phyloP scores from a whole-genome alignment of 2,113 vertebrate genomes.

The Clupea harengus region DNA sequence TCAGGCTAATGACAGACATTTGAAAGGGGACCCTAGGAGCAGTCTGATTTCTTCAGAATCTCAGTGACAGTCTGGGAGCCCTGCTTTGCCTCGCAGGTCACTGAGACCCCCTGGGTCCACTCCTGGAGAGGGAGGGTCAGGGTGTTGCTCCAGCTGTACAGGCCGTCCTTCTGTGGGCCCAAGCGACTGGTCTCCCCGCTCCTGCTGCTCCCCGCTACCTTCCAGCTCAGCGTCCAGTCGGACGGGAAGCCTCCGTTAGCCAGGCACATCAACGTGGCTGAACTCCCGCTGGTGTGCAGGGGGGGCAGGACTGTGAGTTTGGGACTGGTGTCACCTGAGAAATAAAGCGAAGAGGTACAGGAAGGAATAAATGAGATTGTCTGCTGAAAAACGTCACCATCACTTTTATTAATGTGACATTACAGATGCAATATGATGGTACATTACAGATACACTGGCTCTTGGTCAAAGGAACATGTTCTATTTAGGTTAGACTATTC shows the following conservation, averaged over 20 bases:
- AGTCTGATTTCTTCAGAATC: slow-evolving; percentile 4
- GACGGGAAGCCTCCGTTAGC: slow-evolving; percentile 50
- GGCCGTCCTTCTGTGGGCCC: slow-evolving; percentile 7
- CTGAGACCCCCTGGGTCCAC: slow-evolving; percentile 25
- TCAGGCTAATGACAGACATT: too few species aligned
- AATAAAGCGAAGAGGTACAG: slow-evolving; percentile 6
- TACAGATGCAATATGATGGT: too few species aligned
- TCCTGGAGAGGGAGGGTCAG: slow-evolving; percentile 36
- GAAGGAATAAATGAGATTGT: too few species aligned
- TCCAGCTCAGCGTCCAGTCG: slow-evolving; percentile 48
- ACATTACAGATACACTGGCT: too few species aligned
- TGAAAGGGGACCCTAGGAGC: too few species aligned
- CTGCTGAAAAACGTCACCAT: background rate
- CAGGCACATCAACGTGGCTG: slow-evolving; percentile 38
- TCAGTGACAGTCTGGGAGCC: slow-evolving; percentile 30
- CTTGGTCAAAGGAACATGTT: too few species aligned
- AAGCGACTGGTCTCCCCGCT: background rate
- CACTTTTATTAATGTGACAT: too few species aligned
- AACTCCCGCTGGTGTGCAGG: slow-evolving; percentile 37
- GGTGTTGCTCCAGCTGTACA: slow-evolving; percentile 53
- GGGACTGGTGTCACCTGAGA: slow-evolving; percentile 30
- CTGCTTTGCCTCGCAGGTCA: slow-evolving; percentile 45
- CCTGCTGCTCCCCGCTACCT: slow-evolving; percentile 30
- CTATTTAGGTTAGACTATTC: too few species aligned
- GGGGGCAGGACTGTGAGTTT: slow-evolving; percentile 40